Percentiles rank a stretch among this genome's conserved stretches.
These are phyloP conservation scores for Origma solitaria DNA, from an alignment of 2,113 vertebrate species.

Conservation along the genomic window DNA sequence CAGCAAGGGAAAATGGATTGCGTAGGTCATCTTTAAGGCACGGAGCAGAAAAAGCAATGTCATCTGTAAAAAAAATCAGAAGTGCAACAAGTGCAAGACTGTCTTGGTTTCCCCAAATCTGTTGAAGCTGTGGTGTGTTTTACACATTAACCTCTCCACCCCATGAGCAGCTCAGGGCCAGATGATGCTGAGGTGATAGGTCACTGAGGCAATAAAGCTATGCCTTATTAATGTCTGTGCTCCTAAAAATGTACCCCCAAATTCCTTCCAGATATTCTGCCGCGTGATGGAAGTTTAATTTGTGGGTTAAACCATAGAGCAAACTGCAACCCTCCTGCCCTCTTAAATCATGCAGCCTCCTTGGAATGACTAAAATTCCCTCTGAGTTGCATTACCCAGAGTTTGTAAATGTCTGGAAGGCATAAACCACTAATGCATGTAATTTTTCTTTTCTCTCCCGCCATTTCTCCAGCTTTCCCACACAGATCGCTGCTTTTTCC, in stretches of 20 bases:
- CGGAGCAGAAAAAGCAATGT: neutral
- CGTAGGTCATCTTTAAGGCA: neutral
- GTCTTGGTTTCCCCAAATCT: neutral
- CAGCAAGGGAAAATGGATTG: neutral
- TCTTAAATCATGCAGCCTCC: conserved; percentile 35
- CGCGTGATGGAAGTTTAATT: conserved; percentile 21
- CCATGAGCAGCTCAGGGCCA: neutral
- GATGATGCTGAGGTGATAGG: neutral
- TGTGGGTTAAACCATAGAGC: conserved; percentile 43
- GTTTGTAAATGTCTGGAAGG: conserved; percentile 44
- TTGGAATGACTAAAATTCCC: conserved; percentile 10
- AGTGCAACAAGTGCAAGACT: neutral
- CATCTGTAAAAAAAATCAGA: neutral
- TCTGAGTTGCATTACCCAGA: conserved; percentile 17
- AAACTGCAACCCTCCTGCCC: conserved; percentile 1
- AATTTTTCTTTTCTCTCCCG: neutral
- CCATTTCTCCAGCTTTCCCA: conserved; percentile 46
- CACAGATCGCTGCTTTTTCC: conserved; percentile 23
- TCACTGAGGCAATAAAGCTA: neutral
- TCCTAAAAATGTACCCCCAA: conserved; percentile 26
- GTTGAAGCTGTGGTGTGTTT: neutral
- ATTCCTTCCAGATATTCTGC: conserved; percentile 46
- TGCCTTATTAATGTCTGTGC: neutral
- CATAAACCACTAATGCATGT: conserved; percentile 51
- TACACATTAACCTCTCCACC: neutral